Evolutionary conservation across 2,113 vertebrate species (phyloP), one percentile per base, ranked within the genome.

Genomic region (Phyllopteryx taeniolatus): DNA sequence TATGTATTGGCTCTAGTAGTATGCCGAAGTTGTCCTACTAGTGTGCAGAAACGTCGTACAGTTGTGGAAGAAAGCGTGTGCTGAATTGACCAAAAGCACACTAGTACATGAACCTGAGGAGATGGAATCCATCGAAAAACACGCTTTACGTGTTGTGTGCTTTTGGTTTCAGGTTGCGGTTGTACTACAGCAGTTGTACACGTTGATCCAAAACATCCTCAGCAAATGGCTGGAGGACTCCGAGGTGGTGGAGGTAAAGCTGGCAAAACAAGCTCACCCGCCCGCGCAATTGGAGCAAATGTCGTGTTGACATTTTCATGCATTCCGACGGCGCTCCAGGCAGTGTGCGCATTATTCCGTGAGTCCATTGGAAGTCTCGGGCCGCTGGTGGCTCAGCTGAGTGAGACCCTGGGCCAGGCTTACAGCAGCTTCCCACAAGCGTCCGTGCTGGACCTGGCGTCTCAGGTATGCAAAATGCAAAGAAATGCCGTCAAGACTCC

Each of bases 391-490:
- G 90, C 94, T 68, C 95, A 96, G 88, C 92, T 99, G 83, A 96
- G 95, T 19, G 95, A 96, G 91, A 98, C 98, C 95, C 92, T 99
- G 87, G 95, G 96, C 22, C 95, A 95, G 92, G 96, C 98, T 94
- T 99, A 96, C 74, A 93, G 93, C 77, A 88, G 95, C 63, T 94
- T 94, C 85, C 98, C 98, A 73, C 98, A 98, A 88, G 94, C 96
- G 80, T 96, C 95, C 13, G 95, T 95, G 70, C 94, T 99, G 46
- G 95, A 98, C 83, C 95, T 99, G 78, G 94, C 96, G 3, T 92
- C 94, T 56, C 96, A 98, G 95, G 98, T 99, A 89, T 1, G 44
- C 51, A 42, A n/a, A 12, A 27, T 27, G 49, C 17, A 1, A 53
- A 39, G 7, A 17, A 35, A 61, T 8, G 6, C 7, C 14, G 15